These are phyloP conservation scores for Acleris emargana DNA, from an alignment of 2,888 invertebrate genomes.

Conservation along the genomic window DNA sequence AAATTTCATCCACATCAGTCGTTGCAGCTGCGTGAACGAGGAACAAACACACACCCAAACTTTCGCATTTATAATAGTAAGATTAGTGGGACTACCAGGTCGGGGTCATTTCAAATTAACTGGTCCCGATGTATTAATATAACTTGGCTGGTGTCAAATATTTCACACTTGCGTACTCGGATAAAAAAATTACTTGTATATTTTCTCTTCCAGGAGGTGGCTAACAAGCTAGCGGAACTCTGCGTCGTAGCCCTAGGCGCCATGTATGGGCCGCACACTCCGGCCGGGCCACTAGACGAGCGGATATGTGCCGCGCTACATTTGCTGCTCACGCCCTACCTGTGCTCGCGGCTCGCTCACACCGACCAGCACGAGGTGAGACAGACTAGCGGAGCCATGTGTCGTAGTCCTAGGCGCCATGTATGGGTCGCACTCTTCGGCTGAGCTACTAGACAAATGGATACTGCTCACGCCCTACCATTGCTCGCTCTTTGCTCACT, in stretches of 20 bases:
- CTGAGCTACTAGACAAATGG: slow-evolving; percentile 81
- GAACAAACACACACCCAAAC: too few species aligned
- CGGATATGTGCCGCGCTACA: slow-evolving; percentile 80
- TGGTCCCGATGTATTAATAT: too few species aligned
- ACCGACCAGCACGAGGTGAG: slow-evolving; percentile 89
- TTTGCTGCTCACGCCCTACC: slow-evolving; percentile 93
- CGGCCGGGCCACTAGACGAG: slow-evolving; percentile 81
- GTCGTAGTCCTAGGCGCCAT: slow-evolving; percentile 44
- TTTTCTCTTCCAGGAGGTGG: slow-evolving; percentile 87
- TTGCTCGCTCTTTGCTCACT: slow-evolving; percentile 88
- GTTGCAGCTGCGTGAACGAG: too few species aligned
- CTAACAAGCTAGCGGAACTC: slow-evolving; percentile 96
- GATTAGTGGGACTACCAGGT: too few species aligned
- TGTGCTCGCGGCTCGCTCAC: slow-evolving; percentile 90
- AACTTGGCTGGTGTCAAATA: neutral
- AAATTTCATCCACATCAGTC: too few species aligned
- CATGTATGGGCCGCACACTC: slow-evolving; percentile 86
- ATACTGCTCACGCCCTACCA: slow-evolving; percentile 94
- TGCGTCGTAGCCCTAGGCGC: slow-evolving; percentile 93
- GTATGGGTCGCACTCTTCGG: slow-evolving; percentile 66
- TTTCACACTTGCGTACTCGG: neutral
- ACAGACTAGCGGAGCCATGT: slow-evolving; percentile 46
- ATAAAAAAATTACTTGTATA: neutral
- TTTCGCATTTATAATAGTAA: too few species aligned
- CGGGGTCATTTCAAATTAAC: too few species aligned